Evolutionary conservation across 2,797 vertebrate species (phyloP), one percentile per base, ranked within the genome.

Genomic region (Anableps anableps): DNA sequence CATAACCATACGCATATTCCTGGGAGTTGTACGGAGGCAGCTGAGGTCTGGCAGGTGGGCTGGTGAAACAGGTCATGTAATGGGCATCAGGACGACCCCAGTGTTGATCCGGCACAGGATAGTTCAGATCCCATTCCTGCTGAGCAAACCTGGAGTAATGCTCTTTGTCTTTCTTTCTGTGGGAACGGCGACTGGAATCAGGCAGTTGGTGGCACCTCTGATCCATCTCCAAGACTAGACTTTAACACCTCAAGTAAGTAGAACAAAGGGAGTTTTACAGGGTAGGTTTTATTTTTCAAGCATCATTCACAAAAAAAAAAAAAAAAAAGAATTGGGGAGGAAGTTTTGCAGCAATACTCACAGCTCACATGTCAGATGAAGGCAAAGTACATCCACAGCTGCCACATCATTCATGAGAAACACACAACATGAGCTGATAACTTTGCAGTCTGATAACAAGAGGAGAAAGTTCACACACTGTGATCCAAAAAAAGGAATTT

Each of bases 351-450:
- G 71, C 0, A 51, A 7, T 82, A 83, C 83, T 88, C 43, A 84
- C 91, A 77, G 81, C 58, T 91, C 36, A 81, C 34, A 77, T 74
- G 50, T 76, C 75, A 76, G 64, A 82, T 13, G 13, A 74, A 91
- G 90, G 86, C 94, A 94, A 95, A 95, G 95, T 94, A 29, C 94
- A 92, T 50, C 29, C 60, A 74, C 19, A n/a, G 72, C 81, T 93
- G 92, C 94, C 94, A 95, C 94, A 95, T 95, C 92, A 91, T 80
- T 83, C 81, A 83, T 83, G 38, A 76, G 77, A 74, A 85, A 79
- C 74, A 53, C 76, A 81, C 71, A 76, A 80, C 68, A 76, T 48
- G 71, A 82, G 79, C 78, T 91, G 91, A 93, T 90, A 93, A 85
- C 75, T 83, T 29, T 64, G 74, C 78, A 74, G 38, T 50, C 23